These are phyloP conservation scores for Ctenochaetus hawaiiensis DNA, from an alignment of 2,797 vertebrate species.

Conservation along the genomic window DNA sequence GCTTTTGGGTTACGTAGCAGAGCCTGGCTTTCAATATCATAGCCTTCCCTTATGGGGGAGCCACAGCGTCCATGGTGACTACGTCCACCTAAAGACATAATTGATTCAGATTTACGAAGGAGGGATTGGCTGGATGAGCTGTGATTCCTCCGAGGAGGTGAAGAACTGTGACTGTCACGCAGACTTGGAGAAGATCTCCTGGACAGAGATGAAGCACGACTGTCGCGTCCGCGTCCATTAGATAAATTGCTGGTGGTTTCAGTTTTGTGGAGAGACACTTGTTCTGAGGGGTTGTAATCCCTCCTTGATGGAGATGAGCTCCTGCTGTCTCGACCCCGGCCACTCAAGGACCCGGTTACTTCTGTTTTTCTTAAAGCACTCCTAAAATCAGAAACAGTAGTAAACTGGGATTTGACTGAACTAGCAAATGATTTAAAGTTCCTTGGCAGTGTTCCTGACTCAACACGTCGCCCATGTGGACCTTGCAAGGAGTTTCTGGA, in stretches of 20 bases:
- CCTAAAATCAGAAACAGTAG: conserved; percentile 77
- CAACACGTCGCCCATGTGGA: conserved; percentile 46
- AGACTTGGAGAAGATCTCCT: conserved; percentile 49
- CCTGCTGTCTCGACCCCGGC: conserved; percentile 46
- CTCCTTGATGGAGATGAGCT: conserved; percentile 71
- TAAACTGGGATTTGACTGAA: conserved; percentile 72
- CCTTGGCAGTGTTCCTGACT: conserved; percentile 76
- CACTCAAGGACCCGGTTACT: conserved; percentile 44
- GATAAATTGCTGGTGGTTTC: conserved; percentile 32
- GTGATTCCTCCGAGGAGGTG: conserved; percentile 69
- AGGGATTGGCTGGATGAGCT: conserved; percentile 58
- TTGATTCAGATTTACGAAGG: conserved; percentile 75
- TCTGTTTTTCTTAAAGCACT: conserved; percentile 75
- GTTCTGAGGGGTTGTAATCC: conserved; percentile 55
- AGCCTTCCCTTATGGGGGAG: conserved; percentile 85
- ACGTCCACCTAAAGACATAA: conserved; percentile 65
- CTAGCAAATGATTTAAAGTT: conserved; percentile 77
- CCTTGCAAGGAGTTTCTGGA: conserved; percentile 61
- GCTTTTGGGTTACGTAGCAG: conserved; percentile 63
- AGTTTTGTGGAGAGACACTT: conserved; percentile 59
- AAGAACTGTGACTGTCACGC: conserved; percentile 64
- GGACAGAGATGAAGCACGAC: conserved; percentile 64
- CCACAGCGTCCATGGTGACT: conserved; percentile 76
- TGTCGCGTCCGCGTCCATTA: conserved; percentile 32
- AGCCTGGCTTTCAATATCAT: conserved; percentile 79